Conservation (phyloP, 2,113 vertebrate species). For the Bostrychus sinensis region DNA sequence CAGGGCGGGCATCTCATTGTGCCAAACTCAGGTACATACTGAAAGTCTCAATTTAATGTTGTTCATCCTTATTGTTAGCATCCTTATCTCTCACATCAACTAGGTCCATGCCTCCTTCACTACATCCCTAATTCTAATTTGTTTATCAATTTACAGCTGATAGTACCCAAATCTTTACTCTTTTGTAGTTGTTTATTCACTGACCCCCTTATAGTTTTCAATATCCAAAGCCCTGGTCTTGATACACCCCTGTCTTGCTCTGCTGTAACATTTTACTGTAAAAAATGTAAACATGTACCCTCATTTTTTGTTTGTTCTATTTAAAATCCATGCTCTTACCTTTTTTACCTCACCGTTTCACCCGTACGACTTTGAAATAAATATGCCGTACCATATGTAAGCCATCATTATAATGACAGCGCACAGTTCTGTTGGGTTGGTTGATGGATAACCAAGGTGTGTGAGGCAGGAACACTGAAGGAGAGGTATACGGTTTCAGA, state of each 20-base stretch:
- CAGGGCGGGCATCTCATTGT: constrained; percentile 95
- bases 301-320: neutral
- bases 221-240: no score
- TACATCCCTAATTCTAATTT: no score
- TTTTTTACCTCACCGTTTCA: neutral
- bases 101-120: no score
- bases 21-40: constrained; percentile 89
- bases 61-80: neutral
- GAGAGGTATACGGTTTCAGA: constrained; percentile 54
- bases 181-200: no score
- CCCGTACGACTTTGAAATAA: constrained; percentile 55
- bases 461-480: constrained; percentile 17
- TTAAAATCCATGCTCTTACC: neutral
- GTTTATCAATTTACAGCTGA: no score
- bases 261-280: no score
- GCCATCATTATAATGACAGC: constrained; percentile 37
- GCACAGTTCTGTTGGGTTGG: constrained; percentile 32
- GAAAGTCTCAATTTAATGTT: neutral
- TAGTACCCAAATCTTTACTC: no score
- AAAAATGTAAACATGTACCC: no score
- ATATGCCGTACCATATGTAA: constrained; percentile 43
- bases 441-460: constrained; percentile 58
- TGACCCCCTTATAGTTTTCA: no score
- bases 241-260: no score
- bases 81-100: no score